Base-by-base conservation (phyloP, 1,140 invertebrate species). In the Drosophila albomicans region DNA sequence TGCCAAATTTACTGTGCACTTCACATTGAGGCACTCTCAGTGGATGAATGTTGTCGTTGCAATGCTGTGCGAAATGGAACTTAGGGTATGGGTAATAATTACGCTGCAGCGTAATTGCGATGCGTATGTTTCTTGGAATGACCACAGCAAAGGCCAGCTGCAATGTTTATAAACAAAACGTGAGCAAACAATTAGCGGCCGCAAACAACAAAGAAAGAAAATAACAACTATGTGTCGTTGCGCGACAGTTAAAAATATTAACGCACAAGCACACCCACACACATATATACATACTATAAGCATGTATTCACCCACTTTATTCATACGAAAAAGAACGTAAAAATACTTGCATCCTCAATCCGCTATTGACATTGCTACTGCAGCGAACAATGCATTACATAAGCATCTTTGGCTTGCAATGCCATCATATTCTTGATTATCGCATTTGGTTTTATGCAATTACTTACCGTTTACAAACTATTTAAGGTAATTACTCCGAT, bases 141-240 rank as follows among this genome's bases (percentile, higher is more conserved):
- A n/a, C 35, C 15, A 8, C 35, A 25, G 8, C 35, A 45, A 8
- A 2, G 28, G 11, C 11, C 43, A 11, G 7, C 35, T 25, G 43
- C 46, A 46, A 62, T 75, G 66, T 56, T 70, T 75, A 75, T 70
- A 75, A 75, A 75, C 66, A 75, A 70, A 69, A 74, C 71, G 28
- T 63, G 45, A 57, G 48, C 30, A 68, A 68, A 54, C 25, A 52
- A 15, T 1, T 30, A 54, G 66, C 10, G 54, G 20, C 57, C 35
- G 41, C 67, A 64, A 46, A 43, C 20, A 58, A 46, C 57, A 43
- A 63, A 7, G 10, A 32, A 32, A 32, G 8, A 38, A 2, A 56
- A 35, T 8, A 62, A 65, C 13, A 67, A 67, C 64, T 38, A 57
- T 49, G 5, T n/a, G 41, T 41, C 15, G 1, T 35, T 43, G 51